Conservation (phyloP, 2,113 vertebrate genomes). For the Rhinolophus sinicus region DNA sequence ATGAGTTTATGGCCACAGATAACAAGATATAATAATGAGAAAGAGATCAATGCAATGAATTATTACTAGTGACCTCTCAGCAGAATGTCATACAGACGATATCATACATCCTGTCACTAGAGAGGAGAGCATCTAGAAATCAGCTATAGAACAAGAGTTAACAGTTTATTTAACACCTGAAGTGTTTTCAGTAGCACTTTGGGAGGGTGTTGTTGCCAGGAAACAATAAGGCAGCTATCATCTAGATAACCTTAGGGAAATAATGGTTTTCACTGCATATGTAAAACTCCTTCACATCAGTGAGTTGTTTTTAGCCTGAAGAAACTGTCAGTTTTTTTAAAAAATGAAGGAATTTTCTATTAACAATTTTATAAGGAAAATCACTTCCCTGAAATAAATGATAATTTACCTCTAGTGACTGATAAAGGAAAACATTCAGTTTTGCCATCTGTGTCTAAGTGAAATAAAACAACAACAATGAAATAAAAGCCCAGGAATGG, state of each 20-base stretch:
- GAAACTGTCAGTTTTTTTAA: background rate
- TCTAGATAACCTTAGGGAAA: constrained; percentile 43
- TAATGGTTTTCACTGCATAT: background rate
- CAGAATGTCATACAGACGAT: constrained; percentile 5
- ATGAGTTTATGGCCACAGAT: background rate
- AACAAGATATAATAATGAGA: background rate
- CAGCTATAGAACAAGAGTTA: background rate
- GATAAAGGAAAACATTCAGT: background rate
- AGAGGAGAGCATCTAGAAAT: constrained; percentile 8
- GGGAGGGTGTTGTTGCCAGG: background rate
- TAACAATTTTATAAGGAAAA: background rate
- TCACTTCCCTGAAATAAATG: background rate
- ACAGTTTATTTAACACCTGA: constrained; percentile 37
- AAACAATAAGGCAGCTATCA: background rate
- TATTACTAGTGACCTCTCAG: background rate
- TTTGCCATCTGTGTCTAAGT: background rate
- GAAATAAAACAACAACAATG: background rate
- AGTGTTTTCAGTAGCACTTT: constrained; percentile 22
- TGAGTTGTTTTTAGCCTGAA: background rate
- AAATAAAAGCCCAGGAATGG: background rate
- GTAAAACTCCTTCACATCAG: background rate
- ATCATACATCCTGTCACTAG: background rate
- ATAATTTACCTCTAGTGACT: background rate
- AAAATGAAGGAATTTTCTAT: background rate
- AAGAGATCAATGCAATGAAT: background rate